These are phyloP conservation scores for Phyllotis vaccarum DNA, from an alignment of 2,797 vertebrate species.

Conservation along the genomic window DNA sequence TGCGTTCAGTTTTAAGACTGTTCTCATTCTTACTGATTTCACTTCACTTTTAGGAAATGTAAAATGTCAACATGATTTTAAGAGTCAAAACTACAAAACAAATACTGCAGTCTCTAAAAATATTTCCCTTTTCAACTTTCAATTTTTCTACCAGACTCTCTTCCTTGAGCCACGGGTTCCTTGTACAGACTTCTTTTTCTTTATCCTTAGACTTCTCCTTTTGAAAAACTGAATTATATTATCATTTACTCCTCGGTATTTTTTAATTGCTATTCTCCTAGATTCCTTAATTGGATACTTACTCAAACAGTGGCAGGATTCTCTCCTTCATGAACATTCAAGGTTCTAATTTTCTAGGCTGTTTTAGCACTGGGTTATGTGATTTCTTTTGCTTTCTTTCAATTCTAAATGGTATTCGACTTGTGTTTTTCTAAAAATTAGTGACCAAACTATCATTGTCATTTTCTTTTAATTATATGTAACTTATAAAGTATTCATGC, in stretches of 20 bases:
- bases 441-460: conserved; percentile 29
- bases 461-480: conserved; percentile 28
- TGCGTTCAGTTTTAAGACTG: not conserved
- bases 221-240: not conserved
- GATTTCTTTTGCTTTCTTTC: conserved; percentile 45
- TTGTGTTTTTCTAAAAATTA: conserved; percentile 39
- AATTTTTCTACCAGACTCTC: not conserved
- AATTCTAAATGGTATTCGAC: conserved; percentile 30
- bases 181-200: not conserved
- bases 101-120: conserved; percentile 14
- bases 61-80: conserved; percentile 52
- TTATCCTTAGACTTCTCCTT: conserved; percentile 39
- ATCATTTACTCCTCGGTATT: conserved; percentile 29
- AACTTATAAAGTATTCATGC: conserved; percentile 12
- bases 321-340: not conserved
- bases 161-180: not conserved
- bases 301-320: conserved; percentile 7
- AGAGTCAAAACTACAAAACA: conserved; percentile 6
- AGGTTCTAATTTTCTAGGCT: conserved; percentile 18
- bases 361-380: conserved; percentile 39
- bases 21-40: conserved; percentile 22
- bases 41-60: conserved; percentile 43
- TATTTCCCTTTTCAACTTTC: not conserved
- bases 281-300: conserved; percentile 39
- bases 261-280: conserved; percentile 38